These are phyloP conservation scores for Cherax destructor DNA, from an alignment of 1,140 invertebrate genomes.

Conservation along the genomic window DNA sequence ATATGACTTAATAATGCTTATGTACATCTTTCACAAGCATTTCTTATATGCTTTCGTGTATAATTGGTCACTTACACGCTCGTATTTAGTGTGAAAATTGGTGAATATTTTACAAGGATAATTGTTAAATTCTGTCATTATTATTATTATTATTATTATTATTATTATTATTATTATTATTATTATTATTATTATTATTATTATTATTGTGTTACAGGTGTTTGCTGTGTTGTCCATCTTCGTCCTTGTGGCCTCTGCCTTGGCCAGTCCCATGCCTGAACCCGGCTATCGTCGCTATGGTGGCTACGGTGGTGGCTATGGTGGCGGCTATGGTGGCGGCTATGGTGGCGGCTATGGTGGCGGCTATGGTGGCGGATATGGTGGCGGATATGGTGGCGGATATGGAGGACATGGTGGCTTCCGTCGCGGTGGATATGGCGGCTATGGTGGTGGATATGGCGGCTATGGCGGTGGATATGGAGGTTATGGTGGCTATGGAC, in stretches of 20 bases:
- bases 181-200: background rate
- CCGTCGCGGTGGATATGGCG: no score
- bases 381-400: background rate
- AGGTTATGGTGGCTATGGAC: background rate
- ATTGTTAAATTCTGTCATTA: background rate
- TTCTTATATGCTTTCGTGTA: no score
- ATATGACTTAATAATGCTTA: no score
- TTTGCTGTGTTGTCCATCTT: constrained; percentile 17
- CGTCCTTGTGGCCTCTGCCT: constrained; percentile 15
- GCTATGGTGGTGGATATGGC: background rate
- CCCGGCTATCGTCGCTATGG: constrained; percentile 13
- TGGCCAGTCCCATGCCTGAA: constrained; percentile 18
- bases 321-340: background rate
- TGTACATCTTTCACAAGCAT: no score
- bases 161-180: no score
- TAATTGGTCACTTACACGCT: no score
- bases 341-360: no score
- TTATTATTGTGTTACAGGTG: background rate
- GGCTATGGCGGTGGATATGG: background rate
- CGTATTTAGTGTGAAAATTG: no score
- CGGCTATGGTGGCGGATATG: background rate
- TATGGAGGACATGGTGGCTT: background rate
- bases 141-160: background rate
- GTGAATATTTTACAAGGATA: background rate
- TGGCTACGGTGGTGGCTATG: background rate